Percentiles rank a stretch among this genome's conserved stretches.
Conservation (phyloP, 2,797 vertebrate genomes). For the Bradypus variegatus region DNA sequence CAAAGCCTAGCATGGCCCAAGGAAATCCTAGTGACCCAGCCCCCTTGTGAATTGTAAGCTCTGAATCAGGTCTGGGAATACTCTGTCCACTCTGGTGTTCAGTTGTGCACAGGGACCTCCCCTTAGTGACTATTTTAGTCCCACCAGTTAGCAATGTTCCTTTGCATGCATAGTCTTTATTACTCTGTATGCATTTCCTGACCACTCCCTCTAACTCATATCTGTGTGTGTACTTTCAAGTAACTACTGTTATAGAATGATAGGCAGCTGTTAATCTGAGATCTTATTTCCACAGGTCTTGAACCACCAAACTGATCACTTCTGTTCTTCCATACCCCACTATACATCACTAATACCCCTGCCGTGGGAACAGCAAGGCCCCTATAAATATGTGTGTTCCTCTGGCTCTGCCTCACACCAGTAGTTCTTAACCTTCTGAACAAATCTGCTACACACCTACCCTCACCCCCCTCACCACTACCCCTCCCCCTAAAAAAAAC, state of each 20-base stretch:
- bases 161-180: neutral
- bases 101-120: neutral
- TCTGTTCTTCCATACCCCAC: neutral
- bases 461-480: no score
- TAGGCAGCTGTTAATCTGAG: neutral
- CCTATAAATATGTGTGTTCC: neutral
- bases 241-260: neutral
- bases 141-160: neutral
- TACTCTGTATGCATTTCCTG: neutral
- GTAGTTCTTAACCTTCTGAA: neutral
- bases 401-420: neutral
- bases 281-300: neutral
- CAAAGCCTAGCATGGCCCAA: neutral
- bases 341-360: neutral
- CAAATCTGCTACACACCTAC: neutral
- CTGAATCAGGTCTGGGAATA: neutral
- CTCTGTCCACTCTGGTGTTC: neutral
- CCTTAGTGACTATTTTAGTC: neutral
- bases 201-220: neutral
- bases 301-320: neutral
- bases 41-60: neutral
- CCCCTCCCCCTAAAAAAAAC: neutral
- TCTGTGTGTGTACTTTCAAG: neutral
- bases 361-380: neutral
- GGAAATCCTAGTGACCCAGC: neutral